A percentile compares a stretch with the other conserved stretches of the same genome.
phyloP scores from a whole-genome alignment of 1,140 invertebrate genomes.

The Chironomus striatipennis region DNA sequence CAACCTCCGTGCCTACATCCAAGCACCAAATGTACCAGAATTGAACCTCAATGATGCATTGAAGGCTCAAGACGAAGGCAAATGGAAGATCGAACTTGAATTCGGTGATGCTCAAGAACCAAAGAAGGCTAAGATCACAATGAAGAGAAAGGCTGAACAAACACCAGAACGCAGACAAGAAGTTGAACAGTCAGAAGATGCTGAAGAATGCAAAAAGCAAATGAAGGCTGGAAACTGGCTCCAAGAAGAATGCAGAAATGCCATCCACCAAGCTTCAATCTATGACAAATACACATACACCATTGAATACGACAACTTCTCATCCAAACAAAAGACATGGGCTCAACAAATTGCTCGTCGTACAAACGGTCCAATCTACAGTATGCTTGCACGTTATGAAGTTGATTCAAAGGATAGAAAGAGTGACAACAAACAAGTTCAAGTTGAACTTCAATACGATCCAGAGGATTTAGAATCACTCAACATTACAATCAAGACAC shows the following conservation, averaged over 20 bases:
- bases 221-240: conserved; percentile 46
- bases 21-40: conserved; percentile 39
- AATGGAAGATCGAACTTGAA: conserved; percentile 42
- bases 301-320: conserved; percentile 37
- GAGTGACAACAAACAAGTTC: conserved; percentile 35
- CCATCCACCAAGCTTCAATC: conserved; percentile 41
- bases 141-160: conserved; percentile 40
- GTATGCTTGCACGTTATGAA: not conserved
- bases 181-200: conserved; percentile 37
- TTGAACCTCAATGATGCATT: conserved; percentile 46
- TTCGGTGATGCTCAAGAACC: conserved; percentile 36
- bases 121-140: conserved; percentile 31
- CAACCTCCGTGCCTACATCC: conserved; percentile 39
- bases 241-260: conserved; percentile 45
- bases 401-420: conserved; percentile 30
- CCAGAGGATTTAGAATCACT: conserved; percentile 20
- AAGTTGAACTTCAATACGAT: conserved; percentile 40
- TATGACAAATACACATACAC: conserved; percentile 42
- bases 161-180: conserved; percentile 43
- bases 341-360: conserved; percentile 28
- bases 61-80: conserved; percentile 41
- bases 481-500: not conserved
- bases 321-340: conserved; percentile 23
- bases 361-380: conserved; percentile 26
- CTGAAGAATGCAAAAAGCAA: conserved; percentile 43